phyloP scores from a whole-genome alignment of 2,113 vertebrate genomes.

The Engystomops pustulosus region DNA sequence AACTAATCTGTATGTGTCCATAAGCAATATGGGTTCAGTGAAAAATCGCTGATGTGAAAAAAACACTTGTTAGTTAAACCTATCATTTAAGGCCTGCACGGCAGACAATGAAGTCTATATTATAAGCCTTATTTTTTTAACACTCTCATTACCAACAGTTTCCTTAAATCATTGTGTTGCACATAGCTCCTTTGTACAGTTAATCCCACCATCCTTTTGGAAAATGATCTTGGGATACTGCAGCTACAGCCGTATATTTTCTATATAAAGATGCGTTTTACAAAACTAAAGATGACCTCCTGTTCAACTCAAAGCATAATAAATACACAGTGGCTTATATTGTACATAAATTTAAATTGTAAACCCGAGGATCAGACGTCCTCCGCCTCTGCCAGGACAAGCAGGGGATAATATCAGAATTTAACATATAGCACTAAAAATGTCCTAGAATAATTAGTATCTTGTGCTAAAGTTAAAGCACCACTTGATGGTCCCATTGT shows the following conservation, averaged over 20 bases:
- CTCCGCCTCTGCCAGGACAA: neutral
- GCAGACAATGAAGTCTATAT: neutral
- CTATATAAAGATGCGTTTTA: neutral
- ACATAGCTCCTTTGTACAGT: neutral
- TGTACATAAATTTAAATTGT: conserved; percentile 53
- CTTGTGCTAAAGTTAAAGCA: conserved; percentile 47
- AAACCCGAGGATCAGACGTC: conserved; percentile 23
- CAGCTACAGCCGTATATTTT: neutral
- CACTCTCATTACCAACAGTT: neutral
- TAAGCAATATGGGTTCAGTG: too few species aligned
- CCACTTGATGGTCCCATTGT: conserved; percentile 43
- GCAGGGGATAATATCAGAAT: conserved; percentile 31
- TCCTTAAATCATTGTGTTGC: neutral
- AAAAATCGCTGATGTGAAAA: too few species aligned
- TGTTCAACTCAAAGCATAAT: conserved; percentile 42
- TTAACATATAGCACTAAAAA: conserved; percentile 29
- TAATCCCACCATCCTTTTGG: neutral
- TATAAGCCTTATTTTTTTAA: neutral
- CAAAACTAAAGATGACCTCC: conserved; percentile 37
- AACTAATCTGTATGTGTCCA: too few species aligned
- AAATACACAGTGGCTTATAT: conserved; percentile 30
- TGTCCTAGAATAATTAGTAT: conserved; percentile 43
- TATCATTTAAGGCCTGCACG: too few species aligned
- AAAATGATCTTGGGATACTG: neutral
- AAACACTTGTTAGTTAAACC: too few species aligned